A percentile compares a stretch with the other conserved stretches of the same genome.
Evolutionary conservation across 2,113 vertebrate genomes (phyloP).

Genomic region (Aramus guarauna): DNA sequence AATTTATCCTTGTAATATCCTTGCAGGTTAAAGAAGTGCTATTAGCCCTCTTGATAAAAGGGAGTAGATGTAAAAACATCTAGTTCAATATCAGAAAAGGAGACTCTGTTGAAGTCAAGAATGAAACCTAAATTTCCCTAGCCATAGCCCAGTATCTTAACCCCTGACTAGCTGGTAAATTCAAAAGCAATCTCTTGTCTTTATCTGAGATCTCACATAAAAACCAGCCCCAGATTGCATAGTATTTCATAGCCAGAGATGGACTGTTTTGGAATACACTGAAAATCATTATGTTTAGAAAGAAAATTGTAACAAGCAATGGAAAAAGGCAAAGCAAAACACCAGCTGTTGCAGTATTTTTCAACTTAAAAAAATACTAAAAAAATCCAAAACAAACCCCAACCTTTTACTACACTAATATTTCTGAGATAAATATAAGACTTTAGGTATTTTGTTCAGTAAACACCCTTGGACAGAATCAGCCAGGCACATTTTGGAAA

Average conservation of each 20-base stretch:
- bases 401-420: not conserved
- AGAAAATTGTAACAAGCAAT: not conserved
- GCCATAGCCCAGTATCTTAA: not conserved
- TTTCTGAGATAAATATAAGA: not conserved
- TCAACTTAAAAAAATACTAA: not conserved
- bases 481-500: not conserved
- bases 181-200: not conserved
- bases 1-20: not conserved
- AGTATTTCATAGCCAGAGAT: not conserved
- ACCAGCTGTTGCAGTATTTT: not conserved
- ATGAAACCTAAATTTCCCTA: not conserved
- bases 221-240: not conserved
- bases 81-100: not conserved
- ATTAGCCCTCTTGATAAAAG: not conserved
- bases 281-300: not conserved
- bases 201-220: not conserved
- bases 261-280: not conserved
- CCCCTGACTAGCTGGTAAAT: not conserved
- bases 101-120: not conserved
- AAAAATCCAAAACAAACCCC: not conserved
- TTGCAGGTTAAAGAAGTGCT: not conserved
- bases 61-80: not conserved
- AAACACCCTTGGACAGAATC: not conserved
- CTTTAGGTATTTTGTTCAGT: not conserved
- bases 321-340: not conserved